Evolutionary conservation across 2,113 vertebrate species (phyloP).

Genomic region (Siniperca knerii): DNA sequence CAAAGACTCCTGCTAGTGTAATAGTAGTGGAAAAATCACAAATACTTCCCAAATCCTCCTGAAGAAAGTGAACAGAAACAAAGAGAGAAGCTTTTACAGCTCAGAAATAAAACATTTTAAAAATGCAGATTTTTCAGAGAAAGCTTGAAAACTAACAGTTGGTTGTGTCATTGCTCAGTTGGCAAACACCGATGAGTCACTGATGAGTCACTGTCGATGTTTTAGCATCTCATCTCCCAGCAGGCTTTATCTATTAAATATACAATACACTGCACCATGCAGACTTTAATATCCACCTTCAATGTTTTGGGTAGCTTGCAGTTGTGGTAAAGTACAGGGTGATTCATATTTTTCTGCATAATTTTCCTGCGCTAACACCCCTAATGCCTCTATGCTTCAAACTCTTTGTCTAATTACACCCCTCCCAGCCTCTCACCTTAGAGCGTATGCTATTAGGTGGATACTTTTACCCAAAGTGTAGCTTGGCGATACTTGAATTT

Average conservation of each 20-base stretch:
- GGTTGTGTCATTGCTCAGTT: neutral
- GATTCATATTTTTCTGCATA: slow-evolving; percentile 24
- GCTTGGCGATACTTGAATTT: neutral
- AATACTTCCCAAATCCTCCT: neutral
- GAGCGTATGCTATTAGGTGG: slow-evolving; percentile 1
- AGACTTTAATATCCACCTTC: slow-evolving; percentile 16
- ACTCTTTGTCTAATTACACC: slow-evolving; percentile 31
- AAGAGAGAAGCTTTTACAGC: neutral
- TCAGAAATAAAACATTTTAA: neutral
- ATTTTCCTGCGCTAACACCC: neutral
- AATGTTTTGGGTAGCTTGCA: slow-evolving; percentile 13
- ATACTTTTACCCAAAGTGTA: slow-evolving; percentile 26
- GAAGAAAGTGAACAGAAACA: neutral
- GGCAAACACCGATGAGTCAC: slow-evolving; percentile 30
- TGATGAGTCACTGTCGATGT: slow-evolving; percentile 29
- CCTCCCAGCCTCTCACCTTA: slow-evolving; percentile 2
- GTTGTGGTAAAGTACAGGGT: neutral
- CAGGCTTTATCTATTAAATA: slow-evolving; percentile 30
- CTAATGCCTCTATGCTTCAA: neutral
- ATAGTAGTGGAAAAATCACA: neutral
- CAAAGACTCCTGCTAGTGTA: neutral
- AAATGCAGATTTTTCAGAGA: neutral
- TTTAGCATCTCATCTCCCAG: slow-evolving; percentile 13
- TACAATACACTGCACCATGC: neutral
- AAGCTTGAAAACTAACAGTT: neutral